Evolutionary conservation across 2,113 vertebrate species (phyloP), one percentile per base, ranked within the genome.

Genomic region (Centropristis striata): DNA sequence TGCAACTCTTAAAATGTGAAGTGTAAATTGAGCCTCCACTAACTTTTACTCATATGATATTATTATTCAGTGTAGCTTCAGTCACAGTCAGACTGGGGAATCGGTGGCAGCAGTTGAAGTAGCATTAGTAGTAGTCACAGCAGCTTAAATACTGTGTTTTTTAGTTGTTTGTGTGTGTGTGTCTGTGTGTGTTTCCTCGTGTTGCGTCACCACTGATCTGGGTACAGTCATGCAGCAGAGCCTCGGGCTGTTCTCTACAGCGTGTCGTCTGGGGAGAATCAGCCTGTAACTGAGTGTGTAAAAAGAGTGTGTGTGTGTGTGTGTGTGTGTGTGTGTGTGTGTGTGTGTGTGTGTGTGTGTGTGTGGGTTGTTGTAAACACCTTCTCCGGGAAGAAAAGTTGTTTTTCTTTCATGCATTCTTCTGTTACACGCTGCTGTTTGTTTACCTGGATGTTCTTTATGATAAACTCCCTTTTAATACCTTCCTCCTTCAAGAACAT

Each of bases 191-290:
- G 66, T 91, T 90, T 92, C 86, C 41, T 77, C 39, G 54, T 25
- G 23, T 93, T 93, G 90, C 90, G 39, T 93, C 90, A 94, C 54
- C 37, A 32, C 75, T 70, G 82, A 90, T 90, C 58, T 58, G 65
- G 54, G 72, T 55, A 64, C 46, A 84, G 72, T 74, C 69, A 71
- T n/a, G 12, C 59, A 44, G 64, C 20, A 36, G 23, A 59, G 81
- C 89, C 88, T 63, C 37, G 11, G 85, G 87, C 82, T 76, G 53
- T 78, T 91, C 76, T 81, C 68, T 66, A 86, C 67, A 39, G 44
- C 58, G 58, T 44, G 16, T 54, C 27, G 32, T 88, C 86, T 42
- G 58, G 78, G 69, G 79, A 86, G 72, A 83, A 78, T 75, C 66
- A 32, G 46, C 76, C 55, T 75, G 55, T 79, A 59, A 59, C 47